These are phyloP conservation scores for Oncorhynchus gorbuscha DNA, from an alignment of 2,113 vertebrate genomes.

Conservation along the genomic window DNA sequence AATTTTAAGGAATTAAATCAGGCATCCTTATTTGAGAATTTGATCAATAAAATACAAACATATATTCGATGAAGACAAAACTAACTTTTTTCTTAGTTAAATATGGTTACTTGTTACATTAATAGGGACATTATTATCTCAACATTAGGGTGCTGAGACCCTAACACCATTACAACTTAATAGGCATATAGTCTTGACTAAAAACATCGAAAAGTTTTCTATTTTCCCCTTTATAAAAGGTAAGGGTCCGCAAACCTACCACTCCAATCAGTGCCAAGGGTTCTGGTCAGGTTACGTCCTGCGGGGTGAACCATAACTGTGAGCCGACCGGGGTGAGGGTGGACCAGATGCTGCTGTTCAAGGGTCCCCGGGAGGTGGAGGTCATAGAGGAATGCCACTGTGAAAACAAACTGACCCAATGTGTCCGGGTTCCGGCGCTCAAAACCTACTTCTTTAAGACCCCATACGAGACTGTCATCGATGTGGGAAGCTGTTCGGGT, in stretches of 20 bases:
- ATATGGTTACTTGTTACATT: too few relatives aligned
- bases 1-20: too few relatives aligned
- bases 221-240: constrained; percentile 28
- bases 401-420: constrained; percentile 51
- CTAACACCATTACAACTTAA: too few relatives aligned
- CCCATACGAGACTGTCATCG: constrained; percentile 70
- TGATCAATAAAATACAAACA: too few relatives aligned
- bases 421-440: constrained; percentile 69
- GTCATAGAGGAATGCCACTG: constrained; percentile 76
- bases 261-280: not conserved
- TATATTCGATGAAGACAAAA: too few relatives aligned
- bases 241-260: constrained; percentile 16
- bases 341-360: constrained; percentile 67
- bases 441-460: constrained; percentile 76
- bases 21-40: too few relatives aligned
- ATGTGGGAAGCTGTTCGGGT: constrained; percentile 73
- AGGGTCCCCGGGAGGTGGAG: constrained; percentile 70
- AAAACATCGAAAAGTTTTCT: constrained; percentile 7
- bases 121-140: too few relatives aligned
- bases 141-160: too few relatives aligned
- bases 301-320: constrained; percentile 62
- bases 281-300: constrained; percentile 43
- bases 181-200: too few relatives aligned
- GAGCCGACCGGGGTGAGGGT: constrained; percentile 62
- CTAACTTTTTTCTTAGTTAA: too few relatives aligned